Conservation (phyloP, 2,113 vertebrate species). For the Otocyon megalotis region DNA sequence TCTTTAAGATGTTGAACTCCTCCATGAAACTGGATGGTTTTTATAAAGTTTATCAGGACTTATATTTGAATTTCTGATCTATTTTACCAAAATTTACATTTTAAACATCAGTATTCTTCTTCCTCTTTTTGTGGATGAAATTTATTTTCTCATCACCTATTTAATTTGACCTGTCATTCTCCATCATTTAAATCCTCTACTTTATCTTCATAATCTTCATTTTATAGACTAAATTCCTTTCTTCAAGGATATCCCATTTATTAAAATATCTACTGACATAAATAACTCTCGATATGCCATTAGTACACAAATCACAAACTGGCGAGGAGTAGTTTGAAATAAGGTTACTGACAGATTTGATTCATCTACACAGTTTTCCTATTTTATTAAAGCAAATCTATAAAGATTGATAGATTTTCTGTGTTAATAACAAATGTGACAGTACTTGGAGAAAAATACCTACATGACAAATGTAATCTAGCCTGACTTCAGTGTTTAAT, state of each 20-base stretch:
- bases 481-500: background rate
- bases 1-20: background rate
- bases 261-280: background rate
- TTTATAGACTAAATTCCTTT: background rate
- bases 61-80: background rate
- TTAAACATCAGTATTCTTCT: background rate
- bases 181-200: background rate
- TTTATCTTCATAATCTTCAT: conserved; percentile 7
- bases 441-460: background rate
- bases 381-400: conserved; percentile 33
- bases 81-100: background rate
- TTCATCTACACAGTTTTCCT: background rate
- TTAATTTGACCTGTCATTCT: background rate
- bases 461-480: background rate
- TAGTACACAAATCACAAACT: conserved; percentile 27
- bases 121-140: background rate
- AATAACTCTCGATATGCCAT: background rate
- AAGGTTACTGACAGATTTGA: background rate
- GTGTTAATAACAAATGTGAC: conserved; percentile 21
- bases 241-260: background rate
- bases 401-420: conserved; percentile 8
- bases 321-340: background rate
- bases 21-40: background rate
- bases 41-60: background rate
- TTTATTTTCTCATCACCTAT: background rate